Base-by-base conservation (phyloP, 2,888 invertebrate genomes). In the Agonopterix arenella region DNA sequence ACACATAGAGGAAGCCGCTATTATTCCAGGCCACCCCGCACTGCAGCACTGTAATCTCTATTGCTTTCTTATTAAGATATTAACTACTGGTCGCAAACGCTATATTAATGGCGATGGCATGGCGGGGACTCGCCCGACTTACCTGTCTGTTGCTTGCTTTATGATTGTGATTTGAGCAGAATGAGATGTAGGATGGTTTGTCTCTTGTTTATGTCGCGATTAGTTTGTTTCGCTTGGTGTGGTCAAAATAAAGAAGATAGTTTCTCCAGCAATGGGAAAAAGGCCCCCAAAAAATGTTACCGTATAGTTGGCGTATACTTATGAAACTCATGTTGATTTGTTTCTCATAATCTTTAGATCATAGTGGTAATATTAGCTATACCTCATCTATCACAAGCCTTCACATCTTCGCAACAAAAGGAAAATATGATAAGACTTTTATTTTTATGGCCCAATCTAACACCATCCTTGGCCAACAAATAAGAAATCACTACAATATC, bases 11-110 rank as follows among this genome's bases (percentile, higher is more conserved):
- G 50, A 54, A 58, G 52, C 62, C 50, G 57, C 73, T 68, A 73
- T 76, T 73, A 75, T 64, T 61, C 58, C 57, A 63, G 76, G 71
- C 80, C 80, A 80, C 82, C 80, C 72, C 59, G 56, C 28, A 28
- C 60, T 66, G 62, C 65, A 61, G 66, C 66, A 66, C 66, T 65
- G 67, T 80, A 82, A 81, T 80, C 79, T 76, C 74, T 78, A 83
- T 81, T 80, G 77, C 76, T 75, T 84, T 83, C 80, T 79, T 85
- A 88, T 85, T 86, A 85, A 84, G 85, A 85, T 75, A 79, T 85
- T 84, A 84, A 84, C 82, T 80, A 78, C 79, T 61, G 69, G 68
- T 66, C 65, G 70, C 78, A 76, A 81, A 82, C 71, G 77, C 62
- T 60, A 63, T 79, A 74, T 80, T 84, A 80, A 83, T 80, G 58